A percentile compares a stretch with the other conserved stretches of the same genome.
Evolutionary conservation across 2,113 vertebrate species (phyloP).

Genomic region (Typhlomys cinereus): DNA sequence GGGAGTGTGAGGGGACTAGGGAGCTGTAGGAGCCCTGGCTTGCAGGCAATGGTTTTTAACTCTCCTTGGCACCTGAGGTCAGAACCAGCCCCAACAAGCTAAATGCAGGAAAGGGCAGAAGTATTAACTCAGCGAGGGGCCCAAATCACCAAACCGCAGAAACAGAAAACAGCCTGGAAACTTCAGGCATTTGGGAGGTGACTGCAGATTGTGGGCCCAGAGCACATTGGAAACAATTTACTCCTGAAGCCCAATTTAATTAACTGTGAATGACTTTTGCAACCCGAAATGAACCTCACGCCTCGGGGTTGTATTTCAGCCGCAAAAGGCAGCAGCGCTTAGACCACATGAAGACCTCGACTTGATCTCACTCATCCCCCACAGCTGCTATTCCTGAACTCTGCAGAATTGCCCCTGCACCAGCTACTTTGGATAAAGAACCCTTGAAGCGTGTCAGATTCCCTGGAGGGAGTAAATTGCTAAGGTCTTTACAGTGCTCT

Average conservation of each 20-base stretch:
- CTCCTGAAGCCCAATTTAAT: not conserved
- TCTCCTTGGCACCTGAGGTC: not conserved
- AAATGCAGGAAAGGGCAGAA: not conserved
- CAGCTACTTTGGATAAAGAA: not conserved
- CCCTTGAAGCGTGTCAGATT: not conserved
- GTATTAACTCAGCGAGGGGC: not conserved
- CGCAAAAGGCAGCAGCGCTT: not conserved
- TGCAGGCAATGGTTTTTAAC: not conserved
- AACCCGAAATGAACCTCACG: not conserved
- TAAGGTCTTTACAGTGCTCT: not conserved
- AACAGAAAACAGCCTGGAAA: not conserved
- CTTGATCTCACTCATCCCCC: not conserved
- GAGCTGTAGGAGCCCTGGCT: not conserved
- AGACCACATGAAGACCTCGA: not conserved
- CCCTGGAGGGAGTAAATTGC: not conserved
- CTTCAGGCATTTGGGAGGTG: not conserved
- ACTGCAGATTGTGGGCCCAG: not conserved
- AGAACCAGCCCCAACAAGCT: not conserved
- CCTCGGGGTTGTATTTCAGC: not conserved
- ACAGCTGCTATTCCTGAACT: not conserved
- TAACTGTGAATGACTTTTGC: not conserved
- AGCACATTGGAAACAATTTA: not conserved
- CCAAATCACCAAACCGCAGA: not conserved
- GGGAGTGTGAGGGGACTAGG: not conserved
- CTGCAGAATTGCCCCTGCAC: not conserved